Evolutionary conservation across 2,888 invertebrate species (phyloP).

Genomic region (Ennomos fuscantarius): DNA sequence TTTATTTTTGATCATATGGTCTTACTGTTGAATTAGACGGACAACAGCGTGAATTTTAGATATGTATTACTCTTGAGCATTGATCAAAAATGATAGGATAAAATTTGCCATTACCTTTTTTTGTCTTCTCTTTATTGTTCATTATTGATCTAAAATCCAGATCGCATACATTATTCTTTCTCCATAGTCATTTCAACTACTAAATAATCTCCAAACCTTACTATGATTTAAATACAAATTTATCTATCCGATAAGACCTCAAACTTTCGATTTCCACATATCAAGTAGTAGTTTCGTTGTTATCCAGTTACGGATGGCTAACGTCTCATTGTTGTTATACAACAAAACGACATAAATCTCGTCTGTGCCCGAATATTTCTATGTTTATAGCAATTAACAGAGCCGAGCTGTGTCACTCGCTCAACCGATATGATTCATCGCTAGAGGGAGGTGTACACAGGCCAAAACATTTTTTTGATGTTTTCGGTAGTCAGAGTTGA

Average conservation of each 20-base stretch:
- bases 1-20: too few species aligned
- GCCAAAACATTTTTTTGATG: background rate
- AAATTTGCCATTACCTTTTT: too few species aligned
- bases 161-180: too few species aligned
- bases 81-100: too few species aligned
- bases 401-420: conserved; percentile 55
- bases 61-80: too few species aligned
- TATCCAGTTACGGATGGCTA: conserved; percentile 27
- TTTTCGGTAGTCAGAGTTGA: too few species aligned
- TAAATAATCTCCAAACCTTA: too few species aligned
- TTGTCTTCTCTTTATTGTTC: too few species aligned
- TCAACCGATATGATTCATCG: conserved; percentile 51
- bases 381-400: conserved; percentile 64
- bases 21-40: too few species aligned
- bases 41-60: too few species aligned
- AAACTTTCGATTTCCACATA: conserved; percentile 28
- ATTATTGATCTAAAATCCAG: too few species aligned
- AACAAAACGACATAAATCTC: conserved; percentile 62
- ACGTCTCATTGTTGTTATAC: conserved; percentile 47
- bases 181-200: too few species aligned
- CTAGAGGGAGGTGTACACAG: conserved; percentile 41
- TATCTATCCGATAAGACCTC: conserved; percentile 11
- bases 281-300: conserved; percentile 27
- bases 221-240: background rate
- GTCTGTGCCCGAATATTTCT: conserved; percentile 55